Evolutionary conservation across 92 coral and sea anemone species (phyloP).

Genomic region (Epizoanthus scotinus): DNA sequence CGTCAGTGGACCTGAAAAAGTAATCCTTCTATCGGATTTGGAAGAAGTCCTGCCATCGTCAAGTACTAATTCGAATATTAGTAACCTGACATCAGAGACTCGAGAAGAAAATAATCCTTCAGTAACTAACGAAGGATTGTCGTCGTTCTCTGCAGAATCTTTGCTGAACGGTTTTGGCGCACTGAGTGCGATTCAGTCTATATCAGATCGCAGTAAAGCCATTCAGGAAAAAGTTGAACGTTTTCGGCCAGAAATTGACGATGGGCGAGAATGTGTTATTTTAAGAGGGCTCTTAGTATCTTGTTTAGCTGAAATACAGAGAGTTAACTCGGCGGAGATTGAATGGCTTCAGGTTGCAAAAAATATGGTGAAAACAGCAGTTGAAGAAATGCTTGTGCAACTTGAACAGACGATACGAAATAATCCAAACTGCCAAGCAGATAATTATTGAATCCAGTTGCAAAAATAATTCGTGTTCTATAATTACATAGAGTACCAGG

Average conservation of each 20-base stretch:
- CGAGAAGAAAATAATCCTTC: conserved; percentile 6
- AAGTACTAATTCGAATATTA: not conserved
- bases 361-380: conserved; percentile 67
- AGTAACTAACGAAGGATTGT: not conserved
- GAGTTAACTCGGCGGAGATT: conserved; percentile 56
- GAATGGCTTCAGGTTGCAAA: conserved; percentile 76
- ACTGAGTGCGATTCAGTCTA: conserved; percentile 44
- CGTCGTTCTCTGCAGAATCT: conserved; percentile 49
- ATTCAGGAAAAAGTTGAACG: conserved; percentile 63
- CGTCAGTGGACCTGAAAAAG: conserved; percentile 46
- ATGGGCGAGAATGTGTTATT: conserved; percentile 59
- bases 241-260: conserved; percentile 54
- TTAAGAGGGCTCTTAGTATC: conserved; percentile 65
- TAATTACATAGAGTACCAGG: no score
- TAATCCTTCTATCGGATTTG: conserved; percentile 75
- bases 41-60: conserved; percentile 68
- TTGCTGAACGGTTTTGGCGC: conserved; percentile 46
- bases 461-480: no score
- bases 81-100: conserved; percentile 37
- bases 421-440: conserved; percentile 36
- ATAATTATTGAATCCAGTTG: conserved; percentile 11
- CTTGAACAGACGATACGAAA: conserved; percentile 62
- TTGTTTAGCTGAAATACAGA: conserved; percentile 61
- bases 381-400: conserved; percentile 48
- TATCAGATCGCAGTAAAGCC: conserved; percentile 63